These are phyloP conservation scores for Symphodus melops DNA, from an alignment of 2,113 vertebrate genomes.

Conservation along the genomic window DNA sequence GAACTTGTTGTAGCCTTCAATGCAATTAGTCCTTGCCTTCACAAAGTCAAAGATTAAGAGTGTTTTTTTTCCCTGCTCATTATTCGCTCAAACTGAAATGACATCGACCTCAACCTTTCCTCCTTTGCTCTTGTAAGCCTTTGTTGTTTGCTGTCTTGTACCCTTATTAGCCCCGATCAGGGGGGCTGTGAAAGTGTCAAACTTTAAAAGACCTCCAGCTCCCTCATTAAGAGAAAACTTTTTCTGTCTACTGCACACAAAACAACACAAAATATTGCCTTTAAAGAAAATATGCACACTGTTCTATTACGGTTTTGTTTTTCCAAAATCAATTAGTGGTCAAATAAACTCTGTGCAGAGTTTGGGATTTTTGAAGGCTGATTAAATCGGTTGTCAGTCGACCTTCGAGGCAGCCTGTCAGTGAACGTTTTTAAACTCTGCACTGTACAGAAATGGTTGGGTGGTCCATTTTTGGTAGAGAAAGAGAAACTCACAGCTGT, in stretches of 20 bases:
- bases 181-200: slow-evolving; percentile 32
- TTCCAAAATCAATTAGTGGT: neutral
- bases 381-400: neutral
- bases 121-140: slow-evolving; percentile 3
- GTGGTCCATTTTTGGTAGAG: slow-evolving; percentile 8
- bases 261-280: neutral
- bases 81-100: slow-evolving; percentile 42
- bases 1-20: neutral
- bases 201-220: slow-evolving; percentile 33
- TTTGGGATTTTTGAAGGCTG: neutral
- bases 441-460: neutral
- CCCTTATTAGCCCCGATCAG: slow-evolving; percentile 47
- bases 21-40: slow-evolving; percentile 39
- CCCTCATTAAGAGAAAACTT: slow-evolving; percentile 38
- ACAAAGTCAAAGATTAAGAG: slow-evolving; percentile 10
- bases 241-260: slow-evolving; percentile 4
- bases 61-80: slow-evolving; percentile 19
- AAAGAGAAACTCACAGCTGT: slow-evolving; percentile 25
- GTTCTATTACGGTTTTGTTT: neutral
- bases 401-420: neutral
- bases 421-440: slow-evolving; percentile 15
- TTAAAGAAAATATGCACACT: neutral
- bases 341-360: neutral
- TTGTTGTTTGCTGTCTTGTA: slow-evolving; percentile 14
- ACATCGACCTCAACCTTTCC: slow-evolving; percentile 14